These are phyloP conservation scores for Solea senegalensis DNA, from an alignment of 2,113 vertebrate genomes.

Conservation along the genomic window DNA sequence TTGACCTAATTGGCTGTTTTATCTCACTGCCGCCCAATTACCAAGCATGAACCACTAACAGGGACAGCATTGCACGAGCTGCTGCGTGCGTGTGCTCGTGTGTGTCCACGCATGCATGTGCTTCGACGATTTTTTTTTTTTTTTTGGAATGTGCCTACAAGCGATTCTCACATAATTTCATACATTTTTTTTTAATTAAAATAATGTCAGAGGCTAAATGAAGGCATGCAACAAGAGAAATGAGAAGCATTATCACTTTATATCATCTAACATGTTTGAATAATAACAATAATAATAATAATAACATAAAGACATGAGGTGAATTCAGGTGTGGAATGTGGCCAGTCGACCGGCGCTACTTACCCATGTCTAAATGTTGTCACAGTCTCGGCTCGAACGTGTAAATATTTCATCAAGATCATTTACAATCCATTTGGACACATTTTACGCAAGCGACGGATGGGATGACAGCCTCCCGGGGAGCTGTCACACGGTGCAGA, in stretches of 20 bases:
- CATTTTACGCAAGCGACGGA: conserved; percentile 74
- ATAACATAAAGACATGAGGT: conserved; percentile 44
- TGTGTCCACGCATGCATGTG: conserved; percentile 18
- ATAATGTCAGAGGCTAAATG: no score
- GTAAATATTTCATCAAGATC: conserved; percentile 77
- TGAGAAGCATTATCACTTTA: not conserved
- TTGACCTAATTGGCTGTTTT: conserved; percentile 53
- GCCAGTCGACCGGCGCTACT: conserved; percentile 71
- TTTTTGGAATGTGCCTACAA: conserved; percentile 54
- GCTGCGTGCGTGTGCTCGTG: conserved; percentile 19
- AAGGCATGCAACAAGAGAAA: not conserved
- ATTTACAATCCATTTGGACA: conserved; percentile 84
- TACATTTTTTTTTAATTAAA: not conserved
- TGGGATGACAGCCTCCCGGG: conserved; percentile 80
- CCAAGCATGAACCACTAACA: conserved; percentile 42
- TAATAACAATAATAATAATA: not conserved
- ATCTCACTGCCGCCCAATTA: conserved; percentile 46
- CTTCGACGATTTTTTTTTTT: not conserved
- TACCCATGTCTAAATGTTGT: conserved; percentile 84
- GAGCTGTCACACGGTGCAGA: conserved; percentile 80
- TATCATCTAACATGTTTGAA: not conserved
- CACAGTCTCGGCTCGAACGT: conserved; percentile 69
- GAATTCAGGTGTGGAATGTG: conserved; percentile 73
- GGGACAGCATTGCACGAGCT: conserved; percentile 35
- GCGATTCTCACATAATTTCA: conserved; percentile 18